Evolutionary conservation across 2,797 vertebrate genomes (phyloP).

Genomic region (Monodelphis domestica): DNA sequence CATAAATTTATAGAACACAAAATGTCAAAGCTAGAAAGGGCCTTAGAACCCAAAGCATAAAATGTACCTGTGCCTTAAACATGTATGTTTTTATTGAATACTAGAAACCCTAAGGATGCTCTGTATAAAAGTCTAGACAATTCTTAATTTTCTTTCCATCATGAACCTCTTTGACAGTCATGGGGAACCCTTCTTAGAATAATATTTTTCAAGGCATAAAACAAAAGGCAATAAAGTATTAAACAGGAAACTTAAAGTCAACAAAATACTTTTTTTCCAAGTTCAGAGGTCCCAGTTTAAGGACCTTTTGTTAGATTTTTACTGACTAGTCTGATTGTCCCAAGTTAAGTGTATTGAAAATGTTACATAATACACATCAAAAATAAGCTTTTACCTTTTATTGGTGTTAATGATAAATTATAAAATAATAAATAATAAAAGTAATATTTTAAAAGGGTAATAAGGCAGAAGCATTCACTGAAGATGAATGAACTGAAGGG

Average conservation of each 20-base stretch:
- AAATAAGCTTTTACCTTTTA: too few relatives aligned
- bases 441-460: too few relatives aligned
- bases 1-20: neutral
- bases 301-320: neutral
- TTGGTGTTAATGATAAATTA: too few relatives aligned
- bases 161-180: neutral
- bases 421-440: too few relatives aligned
- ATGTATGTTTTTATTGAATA: neutral
- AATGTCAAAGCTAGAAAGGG: neutral
- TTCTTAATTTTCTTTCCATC: neutral
- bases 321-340: neutral
- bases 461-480: neutral
- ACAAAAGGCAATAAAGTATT: neutral
- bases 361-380: neutral
- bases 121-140: neutral
- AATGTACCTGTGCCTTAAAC: neutral
- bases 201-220: neutral
- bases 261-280: neutral
- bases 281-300: neutral
- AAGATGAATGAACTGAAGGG: neutral
- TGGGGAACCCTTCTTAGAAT: neutral
- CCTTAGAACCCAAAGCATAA: neutral
- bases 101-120: neutral
- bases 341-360: neutral
- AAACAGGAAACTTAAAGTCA: neutral